phyloP scores from a whole-genome alignment of 2,888 invertebrate species.

The Rotaria socialis region DNA sequence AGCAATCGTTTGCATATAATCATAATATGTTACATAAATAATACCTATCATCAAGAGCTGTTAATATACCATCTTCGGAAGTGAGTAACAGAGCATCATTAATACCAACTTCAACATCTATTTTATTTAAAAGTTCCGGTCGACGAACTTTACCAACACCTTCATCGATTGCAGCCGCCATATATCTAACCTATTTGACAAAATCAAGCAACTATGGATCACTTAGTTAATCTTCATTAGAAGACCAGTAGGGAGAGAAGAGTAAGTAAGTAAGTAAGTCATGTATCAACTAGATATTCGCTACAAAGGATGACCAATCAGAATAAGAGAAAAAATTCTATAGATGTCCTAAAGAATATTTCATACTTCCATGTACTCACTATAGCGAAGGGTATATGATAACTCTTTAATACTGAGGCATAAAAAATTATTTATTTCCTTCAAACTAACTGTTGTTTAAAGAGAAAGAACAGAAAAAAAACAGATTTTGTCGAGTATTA shows the following conservation, averaged over 20 bases:
- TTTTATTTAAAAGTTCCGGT: not conserved
- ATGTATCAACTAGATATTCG: not conserved
- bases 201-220: not conserved
- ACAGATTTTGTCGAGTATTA: no score
- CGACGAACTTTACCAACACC: not conserved
- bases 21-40: not conserved
- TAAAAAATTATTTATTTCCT: no score
- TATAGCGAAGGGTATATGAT: not conserved
- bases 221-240: not conserved
- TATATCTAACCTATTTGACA: not conserved
- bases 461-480: not conserved
- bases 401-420: no score
- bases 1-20: not conserved
- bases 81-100: slow-evolving; percentile 9
- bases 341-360: not conserved
- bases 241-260: not conserved
- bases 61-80: not conserved
- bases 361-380: not conserved
- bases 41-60: slow-evolving; percentile 27
- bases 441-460: no score
- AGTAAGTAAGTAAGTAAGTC: not conserved
- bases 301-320: not conserved
- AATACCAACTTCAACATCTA: not conserved
- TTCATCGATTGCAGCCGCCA: not conserved
- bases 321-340: not conserved